Base-by-base conservation (phyloP, 2,888 invertebrate genomes). In the Lasioglossum leucozonium region DNA sequence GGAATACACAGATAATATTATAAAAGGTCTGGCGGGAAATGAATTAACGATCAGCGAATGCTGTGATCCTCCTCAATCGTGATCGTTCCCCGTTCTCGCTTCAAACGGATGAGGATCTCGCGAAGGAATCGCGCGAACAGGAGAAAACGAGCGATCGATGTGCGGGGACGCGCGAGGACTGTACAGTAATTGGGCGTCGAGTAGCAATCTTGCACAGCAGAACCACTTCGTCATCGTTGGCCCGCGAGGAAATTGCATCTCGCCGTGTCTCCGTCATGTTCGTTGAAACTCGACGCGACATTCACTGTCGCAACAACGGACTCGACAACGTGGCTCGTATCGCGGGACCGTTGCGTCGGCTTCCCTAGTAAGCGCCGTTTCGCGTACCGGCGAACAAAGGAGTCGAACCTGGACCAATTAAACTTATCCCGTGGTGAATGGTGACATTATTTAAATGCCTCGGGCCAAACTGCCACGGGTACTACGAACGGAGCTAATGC, bases 241-340 rank as follows among this genome's bases (percentile, higher is more conserved):
- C 82, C 81, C 87, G 82, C 77, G 78, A 87, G 90, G 88, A 90
- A 90, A 92, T 89, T 90, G 87, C 89, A 87, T 89, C 89, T 89
- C 87, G 67, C 81, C 91, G 84, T 91, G 90, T 91, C 86, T 84
- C 89, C 89, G 92, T 92, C 92, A 91, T 90, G 91, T 92, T 86
- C 86, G 88, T 84, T 87, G 87, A 91, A 88, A 90, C 86, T 81
- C 86, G 83, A 90, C 89, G 88, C 81, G 91, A 91, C 92, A 85
- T 91, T 91, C 87, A 91, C 91, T 92, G 91, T 92, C 92, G 88
- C 90, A 89, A 92, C 91, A 91, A 85, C 84, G 86, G 71, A 75
- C 77, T 73, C 77, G 76, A 77, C 78, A 72, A 55, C 87, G 80
- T 79, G 82, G 76, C 55, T 42, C 69, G 84, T 77, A 81, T 87